Conservation (phyloP, 2,888 invertebrate genomes). For the Invenusta paracnida region DNA sequence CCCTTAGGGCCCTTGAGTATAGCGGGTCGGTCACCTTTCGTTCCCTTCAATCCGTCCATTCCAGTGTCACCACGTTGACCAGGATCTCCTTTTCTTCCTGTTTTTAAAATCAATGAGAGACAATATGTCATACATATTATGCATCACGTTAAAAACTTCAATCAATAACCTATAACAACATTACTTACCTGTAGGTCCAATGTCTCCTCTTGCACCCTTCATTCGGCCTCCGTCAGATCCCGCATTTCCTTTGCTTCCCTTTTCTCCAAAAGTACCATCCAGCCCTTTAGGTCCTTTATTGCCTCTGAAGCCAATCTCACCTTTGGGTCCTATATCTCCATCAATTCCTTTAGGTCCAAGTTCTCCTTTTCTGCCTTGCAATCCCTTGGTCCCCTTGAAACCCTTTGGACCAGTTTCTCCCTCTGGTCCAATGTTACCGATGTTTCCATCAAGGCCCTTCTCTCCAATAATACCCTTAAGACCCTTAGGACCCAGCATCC, state of each 20-base stretch:
- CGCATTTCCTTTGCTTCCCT: constrained; percentile 19
- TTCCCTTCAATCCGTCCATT: not conserved
- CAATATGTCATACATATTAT: too few species aligned
- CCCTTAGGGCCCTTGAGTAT: not conserved
- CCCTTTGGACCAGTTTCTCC: not conserved
- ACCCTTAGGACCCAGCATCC: constrained; percentile 4
- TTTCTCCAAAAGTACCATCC: constrained; percentile 9
- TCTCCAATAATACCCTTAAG: constrained; percentile 31
- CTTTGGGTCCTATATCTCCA: not conserved
- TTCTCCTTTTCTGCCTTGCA: not conserved
- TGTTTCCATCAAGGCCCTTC: constrained; percentile 31
- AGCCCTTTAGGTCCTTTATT: not conserved
- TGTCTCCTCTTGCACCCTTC: not conserved
- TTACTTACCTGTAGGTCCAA: not conserved
- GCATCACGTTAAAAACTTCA: too few species aligned
- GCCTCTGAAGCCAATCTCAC: not conserved
- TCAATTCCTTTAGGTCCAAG: constrained; percentile 32
- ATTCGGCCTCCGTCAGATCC: constrained; percentile 5
- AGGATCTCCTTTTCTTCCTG: not conserved
- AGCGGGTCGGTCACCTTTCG: not conserved
- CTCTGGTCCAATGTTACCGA: not conserved
- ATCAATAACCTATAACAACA: too few species aligned
- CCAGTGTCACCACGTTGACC: not conserved
- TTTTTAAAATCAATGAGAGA: not conserved
- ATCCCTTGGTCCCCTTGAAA: not conserved